Percentiles rank a stretch among this genome's conserved stretches.
phyloP scores from a whole-genome alignment of 2,888 invertebrate species.

The Atrina japonica region DNA sequence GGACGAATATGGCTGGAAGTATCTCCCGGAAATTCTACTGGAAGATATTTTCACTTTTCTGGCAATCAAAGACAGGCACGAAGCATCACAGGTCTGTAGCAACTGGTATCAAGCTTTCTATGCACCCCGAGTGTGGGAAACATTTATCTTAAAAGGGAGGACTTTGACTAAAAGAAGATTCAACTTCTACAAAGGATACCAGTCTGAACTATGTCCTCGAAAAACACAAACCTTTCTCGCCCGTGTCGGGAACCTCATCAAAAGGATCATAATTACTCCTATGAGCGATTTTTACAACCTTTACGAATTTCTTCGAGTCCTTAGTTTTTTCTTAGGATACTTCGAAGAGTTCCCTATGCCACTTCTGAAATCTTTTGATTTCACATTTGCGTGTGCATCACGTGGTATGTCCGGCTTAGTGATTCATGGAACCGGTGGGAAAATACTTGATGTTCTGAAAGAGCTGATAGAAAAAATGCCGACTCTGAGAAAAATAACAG shows the following conservation, averaged over 20 bases:
- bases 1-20: constrained; percentile 83
- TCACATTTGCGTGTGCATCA: constrained; percentile 86
- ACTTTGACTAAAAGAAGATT: constrained; percentile 88
- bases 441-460: constrained; percentile 75
- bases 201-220: constrained; percentile 84
- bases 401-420: constrained; percentile 63
- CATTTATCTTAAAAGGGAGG: constrained; percentile 87
- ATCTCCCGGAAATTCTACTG: constrained; percentile 87
- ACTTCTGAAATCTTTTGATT: constrained; percentile 81
- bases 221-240: constrained; percentile 84
- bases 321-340: constrained; percentile 87
- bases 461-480: constrained; percentile 86
- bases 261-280: constrained; percentile 87
- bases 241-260: constrained; percentile 86
- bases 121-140: constrained; percentile 87
- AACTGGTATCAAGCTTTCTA: constrained; percentile 84
- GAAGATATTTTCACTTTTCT: constrained; percentile 88
- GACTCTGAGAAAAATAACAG: constrained; percentile 85
- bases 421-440: constrained; percentile 89
- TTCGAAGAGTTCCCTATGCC: constrained; percentile 71
- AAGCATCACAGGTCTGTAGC: constrained; percentile 85
- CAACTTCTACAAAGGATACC: constrained; percentile 92
- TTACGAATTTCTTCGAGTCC: constrained; percentile 91
- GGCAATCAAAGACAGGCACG: constrained; percentile 86
- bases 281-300: constrained; percentile 90